Evolutionary conservation across 2,888 invertebrate species (phyloP).

Genomic region (Leptopterna dolabrata): DNA sequence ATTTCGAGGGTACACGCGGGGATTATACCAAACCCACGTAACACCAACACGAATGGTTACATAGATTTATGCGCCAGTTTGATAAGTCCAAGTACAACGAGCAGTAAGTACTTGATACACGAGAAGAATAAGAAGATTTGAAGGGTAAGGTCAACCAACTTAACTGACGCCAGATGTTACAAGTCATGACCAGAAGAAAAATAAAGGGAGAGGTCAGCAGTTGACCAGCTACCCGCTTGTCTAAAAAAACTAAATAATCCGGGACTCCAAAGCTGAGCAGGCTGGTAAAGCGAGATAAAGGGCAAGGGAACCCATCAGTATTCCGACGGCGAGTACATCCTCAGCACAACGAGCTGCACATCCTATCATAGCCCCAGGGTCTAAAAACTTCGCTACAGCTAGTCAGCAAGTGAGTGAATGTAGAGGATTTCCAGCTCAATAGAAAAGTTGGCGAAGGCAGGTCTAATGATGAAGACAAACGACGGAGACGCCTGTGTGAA

Average conservation of each 20-base stretch:
- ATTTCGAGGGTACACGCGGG: too few species aligned
- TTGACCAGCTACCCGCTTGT: background rate
- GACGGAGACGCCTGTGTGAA: background rate
- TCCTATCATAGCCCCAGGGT: background rate
- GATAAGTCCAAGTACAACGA: too few species aligned
- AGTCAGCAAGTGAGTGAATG: background rate
- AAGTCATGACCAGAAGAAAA: background rate
- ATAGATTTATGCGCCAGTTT: too few species aligned
- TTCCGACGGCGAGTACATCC: background rate
- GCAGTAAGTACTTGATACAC: too few species aligned
- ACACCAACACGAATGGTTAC: too few species aligned
- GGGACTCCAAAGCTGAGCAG: background rate
- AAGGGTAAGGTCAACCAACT: too few species aligned
- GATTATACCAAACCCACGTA: too few species aligned
- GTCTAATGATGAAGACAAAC: constrained; percentile 3
- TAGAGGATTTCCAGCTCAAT: background rate
- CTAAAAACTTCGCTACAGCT: background rate
- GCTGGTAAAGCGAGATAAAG: background rate
- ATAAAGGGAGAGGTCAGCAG: background rate
- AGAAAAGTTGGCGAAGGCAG: background rate
- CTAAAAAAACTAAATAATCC: background rate
- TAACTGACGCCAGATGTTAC: background rate
- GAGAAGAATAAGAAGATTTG: too few species aligned
- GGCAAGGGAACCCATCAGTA: background rate
- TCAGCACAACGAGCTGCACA: background rate